phyloP scores from a whole-genome alignment of 1,140 invertebrate species.

The Cepaea nemoralis region DNA sequence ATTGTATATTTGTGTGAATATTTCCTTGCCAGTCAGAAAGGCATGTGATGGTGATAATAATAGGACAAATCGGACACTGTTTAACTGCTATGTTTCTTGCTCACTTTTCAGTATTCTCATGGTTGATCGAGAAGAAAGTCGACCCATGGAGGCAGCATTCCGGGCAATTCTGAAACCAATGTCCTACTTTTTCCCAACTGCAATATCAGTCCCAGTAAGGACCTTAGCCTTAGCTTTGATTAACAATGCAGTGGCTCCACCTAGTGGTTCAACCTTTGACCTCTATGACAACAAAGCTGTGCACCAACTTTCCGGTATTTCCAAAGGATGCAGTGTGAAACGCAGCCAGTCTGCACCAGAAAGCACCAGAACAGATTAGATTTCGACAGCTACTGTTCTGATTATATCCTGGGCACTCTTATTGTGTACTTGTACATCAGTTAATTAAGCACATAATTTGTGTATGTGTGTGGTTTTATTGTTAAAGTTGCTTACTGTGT shows the following conservation, averaged over 20 bases:
- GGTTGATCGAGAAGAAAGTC: slow-evolving; percentile 60
- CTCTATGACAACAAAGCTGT: slow-evolving; percentile 66
- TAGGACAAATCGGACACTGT: too few relatives aligned
- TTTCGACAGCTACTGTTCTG: too few relatives aligned
- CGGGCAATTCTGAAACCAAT: slow-evolving; percentile 60
- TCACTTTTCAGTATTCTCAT: slow-evolving; percentile 56
- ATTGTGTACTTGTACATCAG: too few relatives aligned
- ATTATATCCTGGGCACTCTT: too few relatives aligned
- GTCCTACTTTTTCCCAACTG: slow-evolving; percentile 59
- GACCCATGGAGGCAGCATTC: slow-evolving; percentile 58
- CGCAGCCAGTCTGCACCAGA: slow-evolving; percentile 24
- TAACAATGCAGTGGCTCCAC: slow-evolving; percentile 51
- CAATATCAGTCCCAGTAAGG: slow-evolving; percentile 60
- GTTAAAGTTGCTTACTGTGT: too few relatives aligned
- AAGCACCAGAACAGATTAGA: slow-evolving; percentile 30
- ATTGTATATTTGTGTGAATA: too few relatives aligned
- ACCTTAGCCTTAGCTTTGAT: slow-evolving; percentile 62
- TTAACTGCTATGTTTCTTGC: slow-evolving; percentile 26
- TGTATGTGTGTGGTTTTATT: too few relatives aligned
- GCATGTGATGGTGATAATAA: too few relatives aligned
- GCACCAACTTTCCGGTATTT: slow-evolving; percentile 58
- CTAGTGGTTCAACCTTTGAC: slow-evolving; percentile 47
- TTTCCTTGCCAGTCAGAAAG: too few relatives aligned
- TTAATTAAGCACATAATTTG: too few relatives aligned
- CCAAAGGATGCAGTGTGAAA: slow-evolving; percentile 39